These are phyloP conservation scores for Polymixis flavicincta DNA, from an alignment of 2,888 invertebrate species.

Conservation along the genomic window DNA sequence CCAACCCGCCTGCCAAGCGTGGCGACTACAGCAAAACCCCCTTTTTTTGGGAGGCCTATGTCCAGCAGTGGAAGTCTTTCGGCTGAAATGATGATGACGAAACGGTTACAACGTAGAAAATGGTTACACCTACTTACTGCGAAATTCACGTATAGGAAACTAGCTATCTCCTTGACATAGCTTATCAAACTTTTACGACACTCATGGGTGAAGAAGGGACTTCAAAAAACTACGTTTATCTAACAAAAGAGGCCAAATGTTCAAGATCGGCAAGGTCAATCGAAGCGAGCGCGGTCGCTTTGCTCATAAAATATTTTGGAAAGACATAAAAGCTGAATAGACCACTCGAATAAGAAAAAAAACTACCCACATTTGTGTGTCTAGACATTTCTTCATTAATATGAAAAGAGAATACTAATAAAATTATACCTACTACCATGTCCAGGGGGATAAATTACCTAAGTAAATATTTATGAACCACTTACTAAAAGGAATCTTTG, in stretches of 20 bases:
- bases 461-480: conserved; percentile 7
- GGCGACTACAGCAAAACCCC: too few relatives aligned
- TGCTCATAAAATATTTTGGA: conserved; percentile 23
- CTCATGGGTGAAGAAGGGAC: neutral
- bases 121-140: neutral
- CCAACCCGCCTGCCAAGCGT: too few relatives aligned
- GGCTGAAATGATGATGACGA: too few relatives aligned
- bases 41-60: too few relatives aligned
- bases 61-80: too few relatives aligned
- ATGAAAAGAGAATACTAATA: conserved; percentile 18
- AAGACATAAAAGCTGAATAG: neutral
- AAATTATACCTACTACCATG: conserved; percentile 11
- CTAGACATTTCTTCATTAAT: conserved; percentile 32
- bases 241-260: neutral
- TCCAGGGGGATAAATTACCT: neutral
- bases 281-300: neutral
- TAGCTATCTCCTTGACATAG: neutral
- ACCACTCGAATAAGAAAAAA: neutral
- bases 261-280: conserved; percentile 7
- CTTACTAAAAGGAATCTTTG: neutral
- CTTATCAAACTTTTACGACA: conserved; percentile 5
- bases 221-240: conserved; percentile 8
- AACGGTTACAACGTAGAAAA: neutral
- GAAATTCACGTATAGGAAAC: neutral
- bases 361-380: neutral